These are phyloP conservation scores for Microtus montanus DNA, from an alignment of 2,113 vertebrate species.

Conservation along the genomic window DNA sequence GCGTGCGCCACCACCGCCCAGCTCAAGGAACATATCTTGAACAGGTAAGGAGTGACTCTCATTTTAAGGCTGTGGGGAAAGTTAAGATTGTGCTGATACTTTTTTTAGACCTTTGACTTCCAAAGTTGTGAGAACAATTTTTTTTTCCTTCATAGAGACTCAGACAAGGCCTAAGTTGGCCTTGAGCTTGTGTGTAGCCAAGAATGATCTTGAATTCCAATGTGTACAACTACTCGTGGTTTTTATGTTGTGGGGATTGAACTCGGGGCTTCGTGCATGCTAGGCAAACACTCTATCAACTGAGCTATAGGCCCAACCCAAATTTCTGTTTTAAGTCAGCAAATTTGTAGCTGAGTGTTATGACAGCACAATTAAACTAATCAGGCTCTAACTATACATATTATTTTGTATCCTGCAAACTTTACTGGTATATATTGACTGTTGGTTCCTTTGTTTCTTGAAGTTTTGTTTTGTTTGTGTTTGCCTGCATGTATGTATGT, in stretches of 20 bases:
- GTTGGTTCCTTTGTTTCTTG: background rate
- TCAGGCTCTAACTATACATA: background rate
- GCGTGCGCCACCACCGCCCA: too few relatives aligned
- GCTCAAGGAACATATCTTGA: background rate
- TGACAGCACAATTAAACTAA: background rate
- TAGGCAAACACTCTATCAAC: background rate
- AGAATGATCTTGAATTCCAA: background rate
- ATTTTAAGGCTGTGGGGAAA: background rate
- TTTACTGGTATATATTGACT: background rate
- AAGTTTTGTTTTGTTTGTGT: background rate
- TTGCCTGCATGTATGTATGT: background rate
- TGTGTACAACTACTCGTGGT: background rate
- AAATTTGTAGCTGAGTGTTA: slow-evolving; percentile 26
- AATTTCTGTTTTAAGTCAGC: slow-evolving; percentile 3
- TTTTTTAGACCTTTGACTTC: slow-evolving; percentile 30
- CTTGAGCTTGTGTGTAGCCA: background rate
- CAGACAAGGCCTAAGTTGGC: background rate
- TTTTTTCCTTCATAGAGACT: background rate
- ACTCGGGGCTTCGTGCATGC: background rate
- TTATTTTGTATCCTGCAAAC: slow-evolving; percentile 10
- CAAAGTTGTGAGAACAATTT: background rate
- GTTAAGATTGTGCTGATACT: background rate
- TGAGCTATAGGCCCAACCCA: background rate
- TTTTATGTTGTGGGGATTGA: background rate
- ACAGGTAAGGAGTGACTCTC: background rate